Base-by-base conservation (phyloP, 2,797 vertebrate genomes). In the Onychomys arenicola region DNA sequence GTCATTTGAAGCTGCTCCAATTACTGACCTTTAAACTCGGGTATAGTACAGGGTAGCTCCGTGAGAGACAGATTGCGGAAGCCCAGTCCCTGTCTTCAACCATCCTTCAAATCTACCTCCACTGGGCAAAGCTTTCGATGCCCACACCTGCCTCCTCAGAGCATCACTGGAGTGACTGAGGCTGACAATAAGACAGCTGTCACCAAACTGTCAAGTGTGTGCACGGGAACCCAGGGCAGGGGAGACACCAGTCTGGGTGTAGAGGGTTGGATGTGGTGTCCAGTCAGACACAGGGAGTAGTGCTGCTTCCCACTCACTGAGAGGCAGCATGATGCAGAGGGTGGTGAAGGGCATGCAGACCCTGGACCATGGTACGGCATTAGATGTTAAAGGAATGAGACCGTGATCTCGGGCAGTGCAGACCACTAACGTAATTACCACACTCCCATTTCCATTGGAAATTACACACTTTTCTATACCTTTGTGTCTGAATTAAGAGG, bases 401-500 rank as follows among this genome's bases (percentile, higher is more conserved):
- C 8, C 17, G 71, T 1, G 43, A 19, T 65, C 21, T 49, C n/a
- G 46, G n/a, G 13, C 27, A 32, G 84, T 14, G 23, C 63, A 86
- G 46, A 69, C 12, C 12, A 25, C 61, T 34, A 93, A 59, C 1
- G 2, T 3, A 78, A 77, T 91, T 73, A 34, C 40, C 73, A 52
- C 19, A 91, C 17, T 73, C 73, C 43, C 49, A 67, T 61, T 78
- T 89, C 71, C 82, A 90, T 0, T 59, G 59, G 63, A 69, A 82
- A 49, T 34, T 37, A 46, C 63, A 43, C 23, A 25, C 12, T 19
- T 59, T 32, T 73, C 61, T 82, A 32, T 23, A 32, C 19, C 32
- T 55, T 25, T 67, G 49, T 69, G 21, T 95, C 78, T 95, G 2
- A 27, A 57, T 75, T 25, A 87, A 40, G 82, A 83, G 86, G 71